Base-by-base conservation (phyloP, 2,888 invertebrate genomes). In the Brachypalpus laphriformis region DNA sequence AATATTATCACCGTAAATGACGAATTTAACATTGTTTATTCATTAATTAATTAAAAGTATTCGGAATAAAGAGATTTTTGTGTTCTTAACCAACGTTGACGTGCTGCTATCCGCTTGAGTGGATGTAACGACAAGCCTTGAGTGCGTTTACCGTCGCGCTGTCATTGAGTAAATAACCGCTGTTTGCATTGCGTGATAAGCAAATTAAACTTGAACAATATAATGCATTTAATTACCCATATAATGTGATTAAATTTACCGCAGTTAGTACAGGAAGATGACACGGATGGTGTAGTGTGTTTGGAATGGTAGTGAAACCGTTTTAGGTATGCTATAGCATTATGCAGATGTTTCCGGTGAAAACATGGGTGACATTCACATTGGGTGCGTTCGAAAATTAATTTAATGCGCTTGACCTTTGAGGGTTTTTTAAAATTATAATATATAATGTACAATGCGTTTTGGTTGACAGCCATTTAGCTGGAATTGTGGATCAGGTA, bases 141-240 rank as follows among this genome's bases (percentile, higher is more conserved):
- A 78, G 56, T 72, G 57, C 71, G 71, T 65, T 71, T 65, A 57
- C 20, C 45, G 59, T 54, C 45, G 34, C 47, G 49, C 63, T 68
- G 68, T 70, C 68, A 63, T 34, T 65, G 68, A 31, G 59, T 57
- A 72, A 66, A 83, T 66, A 70, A 80, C 68, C 68, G 74, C 42
- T 63, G 80, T 82, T 71, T 80, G 57, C 68, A 70, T 80, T 83
- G 83, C 83, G 80, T 83, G 83, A 83, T 83, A 83, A 83, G 82
- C 51, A 74, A 83, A 78, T 72, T 83, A 78, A 74, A 78, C 47
- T 63, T 49, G 31, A 57, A 68, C 63, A 74, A 40, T 66, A 45
- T 34, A 34, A 34, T 77, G 82, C 59, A 82, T 78, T 77, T 78
- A 78, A 82, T 83, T 83, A 78, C 82, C 82, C 74, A 78, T 83